Evolutionary conservation across 2,888 invertebrate species (phyloP), one percentile per base, ranked within the genome.

Genomic region (Oithona nana): DNA sequence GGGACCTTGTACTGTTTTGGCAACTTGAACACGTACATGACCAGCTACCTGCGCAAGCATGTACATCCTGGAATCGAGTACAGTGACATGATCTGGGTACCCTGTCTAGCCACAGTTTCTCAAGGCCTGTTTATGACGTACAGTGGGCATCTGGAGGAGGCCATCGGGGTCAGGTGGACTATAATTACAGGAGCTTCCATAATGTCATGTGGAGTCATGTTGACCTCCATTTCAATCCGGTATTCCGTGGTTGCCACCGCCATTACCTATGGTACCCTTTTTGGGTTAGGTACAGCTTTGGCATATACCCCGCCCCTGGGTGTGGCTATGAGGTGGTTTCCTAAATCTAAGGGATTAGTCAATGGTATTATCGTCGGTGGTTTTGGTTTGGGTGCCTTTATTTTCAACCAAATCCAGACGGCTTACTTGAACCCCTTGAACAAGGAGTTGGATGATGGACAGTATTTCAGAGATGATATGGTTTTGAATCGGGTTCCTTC

Each of bases 351-450:
- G 64, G 72, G 73, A 3, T 64, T 73, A 8, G 71, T 72, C 3
- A 71, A 69, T 65, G 73, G 73, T 0, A 65, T 72, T 39, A 70
- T 73, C 49, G 71, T 73, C n/a, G 71, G 69, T 30, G 73, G 73
- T 1, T 73, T 71, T 66, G 74, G 74, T 1, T 68, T 72, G 13
- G 73, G 73, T 8, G 70, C 72, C 1, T 69, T 73, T 63, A 68
- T 72, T 55, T 72, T 73, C 66, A 71, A 72, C 61, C 71, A 69
- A 64, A 66, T 73, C 28, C 73, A 73, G 65, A 73, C 73, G 13
- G 68, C 66, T n/a, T 74, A 69, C 65, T 69, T 74, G 52, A 74
- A 74, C 65, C 73, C 73, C 1, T 52, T 70, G 29, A 73, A 74
- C 56, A 52, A 64, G 29, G 64, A 63, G n/a, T 49, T 61, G n/a